A percentile compares a stretch with the other conserved stretches of the same genome.
Conservation (phyloP, 2,888 invertebrate species). For the Uropetala carovei region DNA sequence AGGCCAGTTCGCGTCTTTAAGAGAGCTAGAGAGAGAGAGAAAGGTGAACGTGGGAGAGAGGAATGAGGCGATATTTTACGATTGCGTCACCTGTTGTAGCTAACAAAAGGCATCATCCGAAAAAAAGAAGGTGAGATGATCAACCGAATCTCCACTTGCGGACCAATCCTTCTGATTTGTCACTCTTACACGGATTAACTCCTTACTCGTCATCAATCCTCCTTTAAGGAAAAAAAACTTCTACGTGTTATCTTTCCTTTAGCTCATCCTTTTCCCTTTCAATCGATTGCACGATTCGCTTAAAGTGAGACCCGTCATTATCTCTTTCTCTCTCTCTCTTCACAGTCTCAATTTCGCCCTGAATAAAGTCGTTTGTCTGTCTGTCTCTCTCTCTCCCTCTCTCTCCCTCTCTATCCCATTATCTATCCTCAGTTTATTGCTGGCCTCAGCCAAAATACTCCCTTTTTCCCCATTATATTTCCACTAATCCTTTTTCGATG, state of each 20-base stretch:
- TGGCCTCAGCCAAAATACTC: too few relatives aligned
- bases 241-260: background rate
- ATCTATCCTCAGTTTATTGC: too few relatives aligned
- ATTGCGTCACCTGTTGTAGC: background rate
- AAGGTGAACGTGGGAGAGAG: background rate
- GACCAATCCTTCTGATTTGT: background rate
- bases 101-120: background rate
- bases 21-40: too few relatives aligned
- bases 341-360: too few relatives aligned
- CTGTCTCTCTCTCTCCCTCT: too few relatives aligned
- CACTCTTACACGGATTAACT: background rate
- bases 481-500: too few relatives aligned
- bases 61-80: background rate
- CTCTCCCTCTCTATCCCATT: too few relatives aligned
- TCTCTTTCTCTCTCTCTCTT: too few relatives aligned
- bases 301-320: too few relatives aligned
- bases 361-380: too few relatives aligned
- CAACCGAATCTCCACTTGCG: background rate
- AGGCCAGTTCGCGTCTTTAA: too few relatives aligned
- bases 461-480: too few relatives aligned
- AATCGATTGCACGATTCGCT: background rate
- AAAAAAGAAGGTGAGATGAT: background rate
- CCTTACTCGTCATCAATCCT: background rate
- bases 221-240: background rate
- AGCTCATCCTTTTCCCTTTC: background rate